phyloP scores from a whole-genome alignment of 23 tunicate species.

The Styela clava region DNA sequence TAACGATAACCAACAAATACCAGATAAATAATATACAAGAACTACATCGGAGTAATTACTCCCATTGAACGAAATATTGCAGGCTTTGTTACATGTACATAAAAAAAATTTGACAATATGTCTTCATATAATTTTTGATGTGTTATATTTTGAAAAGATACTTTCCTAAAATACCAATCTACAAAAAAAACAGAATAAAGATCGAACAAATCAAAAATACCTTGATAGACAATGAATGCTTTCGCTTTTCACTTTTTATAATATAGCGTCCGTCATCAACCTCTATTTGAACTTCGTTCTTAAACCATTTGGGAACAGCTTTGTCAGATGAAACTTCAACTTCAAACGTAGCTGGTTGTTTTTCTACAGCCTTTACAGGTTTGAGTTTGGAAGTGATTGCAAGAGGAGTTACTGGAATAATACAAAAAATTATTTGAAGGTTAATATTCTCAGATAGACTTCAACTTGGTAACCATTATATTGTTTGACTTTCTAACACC shows the following conservation, averaged over 20 bases:
- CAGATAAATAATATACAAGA: too few relatives aligned
- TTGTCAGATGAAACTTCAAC: conserved; percentile 16
- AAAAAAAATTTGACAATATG: too few relatives aligned
- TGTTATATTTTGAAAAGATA: too few relatives aligned
- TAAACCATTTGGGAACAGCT: conserved; percentile 19
- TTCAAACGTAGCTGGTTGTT: conserved; percentile 19
- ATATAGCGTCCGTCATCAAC: background rate
- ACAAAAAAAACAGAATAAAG: too few relatives aligned
- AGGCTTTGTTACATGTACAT: too few relatives aligned
- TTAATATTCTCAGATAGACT: too few relatives aligned
- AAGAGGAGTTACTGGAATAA: conserved; percentile 8
- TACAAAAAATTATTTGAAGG: background rate
- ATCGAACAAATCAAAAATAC: too few relatives aligned
- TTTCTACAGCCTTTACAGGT: background rate
- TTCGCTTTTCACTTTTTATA: conserved; percentile 1
- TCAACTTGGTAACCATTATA: background rate
- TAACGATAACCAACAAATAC: background rate
- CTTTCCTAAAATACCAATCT: too few relatives aligned
- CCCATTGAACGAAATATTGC: too few relatives aligned
- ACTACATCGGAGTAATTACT: too few relatives aligned
- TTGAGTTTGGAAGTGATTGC: background rate
- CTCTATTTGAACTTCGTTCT: conserved; percentile 1
- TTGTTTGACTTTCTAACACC: too few relatives aligned
- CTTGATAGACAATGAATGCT: conserved; percentile 18
- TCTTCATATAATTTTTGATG: too few relatives aligned